These are phyloP conservation scores for Thecophora atra DNA, from an alignment of 2,888 invertebrate species.

Conservation along the genomic window DNA sequence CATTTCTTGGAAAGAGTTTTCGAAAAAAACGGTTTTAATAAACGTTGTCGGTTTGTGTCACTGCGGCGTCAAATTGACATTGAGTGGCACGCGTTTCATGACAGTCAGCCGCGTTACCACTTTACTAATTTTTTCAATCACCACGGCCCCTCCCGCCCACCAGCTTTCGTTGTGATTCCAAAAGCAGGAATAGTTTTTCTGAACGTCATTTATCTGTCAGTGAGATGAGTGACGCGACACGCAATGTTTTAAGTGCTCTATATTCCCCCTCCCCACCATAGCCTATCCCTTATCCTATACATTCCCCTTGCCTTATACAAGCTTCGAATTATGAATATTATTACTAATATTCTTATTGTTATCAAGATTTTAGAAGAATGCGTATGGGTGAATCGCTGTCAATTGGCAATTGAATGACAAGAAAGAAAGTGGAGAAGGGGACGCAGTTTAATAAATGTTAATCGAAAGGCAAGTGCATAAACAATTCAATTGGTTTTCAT, in stretches of 20 bases:
- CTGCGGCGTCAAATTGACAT: neutral
- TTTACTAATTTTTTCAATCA: neutral
- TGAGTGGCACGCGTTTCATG: neutral
- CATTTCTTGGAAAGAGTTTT: too few species aligned
- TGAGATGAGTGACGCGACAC: conserved; percentile 12
- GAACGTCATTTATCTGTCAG: neutral
- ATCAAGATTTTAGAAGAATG: too few species aligned
- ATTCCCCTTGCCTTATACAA: neutral
- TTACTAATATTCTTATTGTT: too few species aligned
- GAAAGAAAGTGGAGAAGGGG: too few species aligned
- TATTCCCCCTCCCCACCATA: neutral
- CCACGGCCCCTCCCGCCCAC: neutral
- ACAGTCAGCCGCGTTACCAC: neutral
- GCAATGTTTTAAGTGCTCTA: conserved; percentile 8
- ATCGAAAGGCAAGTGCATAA: too few species aligned
- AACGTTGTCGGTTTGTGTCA: too few species aligned
- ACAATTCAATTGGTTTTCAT: too few species aligned
- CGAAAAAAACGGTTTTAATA: too few species aligned
- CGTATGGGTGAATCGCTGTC: too few species aligned
- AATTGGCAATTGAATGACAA: too few species aligned
- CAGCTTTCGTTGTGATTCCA: neutral
- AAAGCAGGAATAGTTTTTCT: neutral
- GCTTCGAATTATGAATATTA: too few species aligned
- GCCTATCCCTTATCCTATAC: neutral
- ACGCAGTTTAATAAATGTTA: too few species aligned